phyloP scores from a whole-genome alignment of 2,797 vertebrate genomes.

The Aselliscus stoliczkanus region DNA sequence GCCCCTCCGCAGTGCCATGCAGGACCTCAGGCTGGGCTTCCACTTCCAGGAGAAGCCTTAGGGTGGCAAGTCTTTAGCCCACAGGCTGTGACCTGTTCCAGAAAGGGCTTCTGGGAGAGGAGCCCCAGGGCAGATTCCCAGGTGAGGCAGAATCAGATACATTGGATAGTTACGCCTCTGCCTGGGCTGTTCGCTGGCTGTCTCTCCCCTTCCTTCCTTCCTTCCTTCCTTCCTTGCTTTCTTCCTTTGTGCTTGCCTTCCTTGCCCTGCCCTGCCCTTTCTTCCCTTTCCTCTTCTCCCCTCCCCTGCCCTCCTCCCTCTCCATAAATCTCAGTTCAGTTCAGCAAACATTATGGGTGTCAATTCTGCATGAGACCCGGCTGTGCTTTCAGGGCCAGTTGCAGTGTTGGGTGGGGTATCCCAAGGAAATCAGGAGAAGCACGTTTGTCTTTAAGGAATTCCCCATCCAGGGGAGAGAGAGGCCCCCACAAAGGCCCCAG shows the following conservation, averaged over 20 bases:
- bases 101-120: neutral
- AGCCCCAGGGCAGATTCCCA: neutral
- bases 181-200: neutral
- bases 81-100: neutral
- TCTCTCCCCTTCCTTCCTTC: neutral
- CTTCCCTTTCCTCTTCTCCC: neutral
- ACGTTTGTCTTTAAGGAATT: neutral
- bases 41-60: neutral
- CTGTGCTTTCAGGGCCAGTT: neutral
- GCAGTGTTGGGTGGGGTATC: neutral
- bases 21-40: neutral
- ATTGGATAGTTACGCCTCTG: accelerated
- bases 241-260: too few species aligned
- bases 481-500: neutral
- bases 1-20: neutral
- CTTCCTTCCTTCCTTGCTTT: too few species aligned
- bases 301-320: neutral
- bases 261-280: too few species aligned
- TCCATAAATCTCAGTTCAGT: neutral
- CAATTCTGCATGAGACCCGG: neutral
- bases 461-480: neutral
- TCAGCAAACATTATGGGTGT: neutral
- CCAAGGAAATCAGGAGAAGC: neutral
- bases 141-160: neutral
- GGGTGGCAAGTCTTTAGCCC: neutral